phyloP scores from a whole-genome alignment of 2,113 vertebrate genomes.

The Carassius carassius region DNA sequence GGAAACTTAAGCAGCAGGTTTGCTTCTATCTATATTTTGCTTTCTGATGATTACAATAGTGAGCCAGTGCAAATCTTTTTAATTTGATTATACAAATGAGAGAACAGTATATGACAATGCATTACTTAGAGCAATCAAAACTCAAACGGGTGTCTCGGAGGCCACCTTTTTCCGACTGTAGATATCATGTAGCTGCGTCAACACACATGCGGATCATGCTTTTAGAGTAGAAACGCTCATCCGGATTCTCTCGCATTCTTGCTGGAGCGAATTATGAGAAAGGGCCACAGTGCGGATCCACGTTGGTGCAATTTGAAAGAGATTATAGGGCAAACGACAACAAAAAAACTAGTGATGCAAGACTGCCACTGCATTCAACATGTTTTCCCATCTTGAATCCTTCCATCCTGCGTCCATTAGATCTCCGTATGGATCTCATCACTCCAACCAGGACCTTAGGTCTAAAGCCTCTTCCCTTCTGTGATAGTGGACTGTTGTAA shows the following conservation, averaged over 20 bases:
- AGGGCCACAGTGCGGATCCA: constrained; percentile 45
- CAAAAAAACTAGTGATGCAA: constrained; percentile 65
- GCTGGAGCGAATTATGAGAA: constrained; percentile 49
- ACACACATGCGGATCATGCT: constrained; percentile 56
- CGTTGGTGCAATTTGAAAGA: constrained; percentile 23
- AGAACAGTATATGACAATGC: constrained; percentile 67
- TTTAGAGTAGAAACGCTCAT: constrained; percentile 71
- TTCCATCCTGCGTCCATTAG: constrained; percentile 35
- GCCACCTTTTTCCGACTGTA: constrained; percentile 64
- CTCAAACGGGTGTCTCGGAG: constrained; percentile 62
- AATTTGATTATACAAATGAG: constrained; percentile 75
- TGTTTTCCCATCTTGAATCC: constrained; percentile 55
- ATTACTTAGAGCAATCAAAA: constrained; percentile 73
- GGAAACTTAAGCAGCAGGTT: constrained; percentile 81
- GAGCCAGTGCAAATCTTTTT: constrained; percentile 70
- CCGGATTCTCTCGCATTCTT: constrained; percentile 61
- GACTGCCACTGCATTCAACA: constrained; percentile 70
- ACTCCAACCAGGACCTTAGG: constrained; percentile 66
- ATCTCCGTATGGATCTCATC: constrained; percentile 40
- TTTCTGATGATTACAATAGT: constrained; percentile 75
- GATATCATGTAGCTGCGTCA: constrained; percentile 64
- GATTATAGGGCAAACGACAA: constrained; percentile 33
- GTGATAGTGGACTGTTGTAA: constrained; percentile 75
- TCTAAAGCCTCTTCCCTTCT: constrained; percentile 70
- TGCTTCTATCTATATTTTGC: constrained; percentile 77